Evolutionary conservation across 2,113 vertebrate species (phyloP).

Genomic region (Vulpes lagopus): DNA sequence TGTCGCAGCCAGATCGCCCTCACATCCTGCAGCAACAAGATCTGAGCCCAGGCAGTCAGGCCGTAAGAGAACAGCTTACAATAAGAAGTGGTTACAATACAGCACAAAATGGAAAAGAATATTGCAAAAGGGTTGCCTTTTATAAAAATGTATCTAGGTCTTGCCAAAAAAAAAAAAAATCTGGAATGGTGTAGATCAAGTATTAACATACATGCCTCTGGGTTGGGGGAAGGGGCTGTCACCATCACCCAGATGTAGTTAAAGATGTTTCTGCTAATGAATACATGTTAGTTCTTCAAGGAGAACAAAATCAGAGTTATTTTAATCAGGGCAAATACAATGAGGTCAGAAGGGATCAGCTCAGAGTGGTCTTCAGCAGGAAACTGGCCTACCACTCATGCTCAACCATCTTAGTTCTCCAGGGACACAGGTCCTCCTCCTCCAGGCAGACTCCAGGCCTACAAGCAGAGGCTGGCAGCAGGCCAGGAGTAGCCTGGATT

Average conservation of each 20-base stretch:
- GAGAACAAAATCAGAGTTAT: background rate
- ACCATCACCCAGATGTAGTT: background rate
- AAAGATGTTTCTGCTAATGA: background rate
- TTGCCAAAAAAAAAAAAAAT: background rate
- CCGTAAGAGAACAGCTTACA: background rate
- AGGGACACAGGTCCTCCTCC: background rate
- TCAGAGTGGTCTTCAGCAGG: background rate
- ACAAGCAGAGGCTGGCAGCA: background rate
- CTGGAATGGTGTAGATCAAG: too few species aligned
- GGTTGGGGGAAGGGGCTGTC: background rate
- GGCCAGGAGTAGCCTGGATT: background rate
- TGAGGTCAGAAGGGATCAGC: background rate
- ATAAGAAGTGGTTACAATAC: background rate
- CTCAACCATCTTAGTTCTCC: background rate
- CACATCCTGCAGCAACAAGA: background rate
- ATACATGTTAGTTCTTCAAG: background rate
- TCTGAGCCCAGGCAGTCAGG: background rate
- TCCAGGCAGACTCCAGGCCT: background rate
- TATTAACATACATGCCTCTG: background rate
- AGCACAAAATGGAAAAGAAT: background rate
- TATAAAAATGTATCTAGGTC: background rate
- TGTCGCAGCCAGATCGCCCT: too few species aligned
- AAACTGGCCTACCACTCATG: accelerated
- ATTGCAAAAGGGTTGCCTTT: background rate
- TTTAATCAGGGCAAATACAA: background rate